phyloP scores from a whole-genome alignment of 2,113 vertebrate genomes.

The Epinephelus moara region DNA sequence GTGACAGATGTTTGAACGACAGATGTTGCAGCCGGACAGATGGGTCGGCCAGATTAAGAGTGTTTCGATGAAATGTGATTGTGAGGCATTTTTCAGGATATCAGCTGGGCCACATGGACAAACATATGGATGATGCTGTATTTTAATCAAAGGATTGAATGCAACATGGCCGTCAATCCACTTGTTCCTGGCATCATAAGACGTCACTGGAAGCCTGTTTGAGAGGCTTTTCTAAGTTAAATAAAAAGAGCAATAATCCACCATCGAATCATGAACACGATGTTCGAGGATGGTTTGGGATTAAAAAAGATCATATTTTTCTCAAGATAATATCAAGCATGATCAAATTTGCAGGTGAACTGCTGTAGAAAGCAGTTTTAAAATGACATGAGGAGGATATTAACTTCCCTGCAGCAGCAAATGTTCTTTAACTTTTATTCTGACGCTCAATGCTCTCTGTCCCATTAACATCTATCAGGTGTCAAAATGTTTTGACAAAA shows the following conservation, averaged over 20 bases:
- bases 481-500: constrained; percentile 47
- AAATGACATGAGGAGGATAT: background rate
- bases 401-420: background rate
- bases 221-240: background rate
- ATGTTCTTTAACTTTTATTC: background rate
- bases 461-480: constrained; percentile 1
- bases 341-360: background rate
- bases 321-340: background rate
- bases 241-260: constrained; percentile 6
- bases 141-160: constrained; percentile 39
- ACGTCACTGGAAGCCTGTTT: background rate
- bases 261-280: background rate
- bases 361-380: background rate
- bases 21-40: constrained; percentile 62
- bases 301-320: background rate
- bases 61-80: constrained; percentile 21
- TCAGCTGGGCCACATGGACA: constrained; percentile 1
- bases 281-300: background rate
- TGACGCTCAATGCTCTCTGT: background rate
- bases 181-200: background rate
- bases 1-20: constrained; percentile 58
- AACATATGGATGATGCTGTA: constrained; percentile 46
- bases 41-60: constrained; percentile 24
- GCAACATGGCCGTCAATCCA: constrained; percentile 6
- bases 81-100: constrained; percentile 20